phyloP scores from a whole-genome alignment of 2,797 vertebrate genomes.

The Dipus sagitta region DNA sequence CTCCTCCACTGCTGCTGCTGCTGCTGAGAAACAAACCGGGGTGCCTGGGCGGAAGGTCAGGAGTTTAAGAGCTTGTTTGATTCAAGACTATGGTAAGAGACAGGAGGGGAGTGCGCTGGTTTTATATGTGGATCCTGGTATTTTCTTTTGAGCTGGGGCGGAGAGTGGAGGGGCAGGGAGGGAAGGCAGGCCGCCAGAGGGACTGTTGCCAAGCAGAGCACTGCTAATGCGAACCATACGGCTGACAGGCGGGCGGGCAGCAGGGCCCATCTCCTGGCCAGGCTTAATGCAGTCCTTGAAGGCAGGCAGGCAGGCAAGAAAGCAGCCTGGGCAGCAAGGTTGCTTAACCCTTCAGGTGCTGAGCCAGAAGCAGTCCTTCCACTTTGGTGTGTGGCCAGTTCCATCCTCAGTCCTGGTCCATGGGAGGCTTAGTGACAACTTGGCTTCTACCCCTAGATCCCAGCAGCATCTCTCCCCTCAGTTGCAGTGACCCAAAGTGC shows the following conservation, averaged over 20 bases:
- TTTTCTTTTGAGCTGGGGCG: conserved; percentile 78
- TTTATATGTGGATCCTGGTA: conserved; percentile 75
- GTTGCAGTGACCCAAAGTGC: background rate
- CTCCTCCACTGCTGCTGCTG: background rate
- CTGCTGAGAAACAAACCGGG: conserved; percentile 55
- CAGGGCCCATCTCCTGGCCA: conserved; percentile 85
- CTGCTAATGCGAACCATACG: conserved; percentile 93
- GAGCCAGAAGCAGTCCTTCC: background rate
- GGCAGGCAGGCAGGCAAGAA: conserved; percentile 79
- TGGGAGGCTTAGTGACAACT: background rate
- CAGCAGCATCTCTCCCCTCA: no score
- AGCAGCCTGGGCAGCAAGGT: conserved; percentile 81
- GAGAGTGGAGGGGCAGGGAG: conserved; percentile 77
- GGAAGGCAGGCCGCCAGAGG: conserved; percentile 87
- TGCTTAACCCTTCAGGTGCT: conserved; percentile 87
- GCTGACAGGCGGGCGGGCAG: conserved; percentile 65
- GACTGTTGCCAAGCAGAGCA: conserved; percentile 88
- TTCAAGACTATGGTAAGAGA: conserved; percentile 83
- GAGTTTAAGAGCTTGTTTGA: conserved; percentile 86
- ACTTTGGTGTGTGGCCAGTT: background rate
- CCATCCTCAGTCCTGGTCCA: background rate
- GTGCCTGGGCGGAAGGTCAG: conserved; percentile 87
- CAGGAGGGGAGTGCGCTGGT: conserved; percentile 76
- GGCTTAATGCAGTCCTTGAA: conserved; percentile 87
- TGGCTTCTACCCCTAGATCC: background rate